Percentiles rank a stretch among this genome's conserved stretches.
These are phyloP conservation scores for Mystacides longicornis DNA, from an alignment of 2,888 invertebrate species.

Conservation along the genomic window DNA sequence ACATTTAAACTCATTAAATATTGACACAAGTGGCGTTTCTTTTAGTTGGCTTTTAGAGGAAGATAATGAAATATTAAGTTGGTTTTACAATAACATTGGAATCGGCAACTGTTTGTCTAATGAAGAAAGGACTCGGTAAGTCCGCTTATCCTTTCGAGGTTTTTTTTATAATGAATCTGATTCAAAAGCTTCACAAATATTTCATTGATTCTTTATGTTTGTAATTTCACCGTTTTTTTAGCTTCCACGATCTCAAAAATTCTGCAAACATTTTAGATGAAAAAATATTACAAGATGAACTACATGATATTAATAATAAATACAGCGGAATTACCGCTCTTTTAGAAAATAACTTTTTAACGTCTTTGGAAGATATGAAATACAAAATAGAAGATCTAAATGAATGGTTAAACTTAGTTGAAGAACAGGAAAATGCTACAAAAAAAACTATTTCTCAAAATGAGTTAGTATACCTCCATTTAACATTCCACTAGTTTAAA, in stretches of 20 bases:
- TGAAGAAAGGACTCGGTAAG: slow-evolving; percentile 12
- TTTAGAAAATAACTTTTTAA: neutral
- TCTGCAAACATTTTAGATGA: slow-evolving; percentile 8
- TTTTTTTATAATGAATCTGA: neutral
- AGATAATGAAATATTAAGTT: slow-evolving; percentile 18
- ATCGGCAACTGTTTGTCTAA: slow-evolving; percentile 11
- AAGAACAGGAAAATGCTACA: slow-evolving; percentile 5
- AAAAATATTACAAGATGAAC: slow-evolving; percentile 1
- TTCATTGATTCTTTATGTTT: neutral
- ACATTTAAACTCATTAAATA: slow-evolving; percentile 12
- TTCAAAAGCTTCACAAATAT: neutral
- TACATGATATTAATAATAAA: slow-evolving; percentile 6
- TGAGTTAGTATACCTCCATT: slow-evolving; percentile 1
- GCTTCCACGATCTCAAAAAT: slow-evolving; percentile 11
- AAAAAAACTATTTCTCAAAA: neutral
- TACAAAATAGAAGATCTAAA: slow-evolving; percentile 6
- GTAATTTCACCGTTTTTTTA: neutral
- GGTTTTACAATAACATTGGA: slow-evolving; percentile 16
- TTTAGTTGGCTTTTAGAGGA: slow-evolving; percentile 17
- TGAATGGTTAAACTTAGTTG: slow-evolving; percentile 7
- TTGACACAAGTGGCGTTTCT: slow-evolving; percentile 12
- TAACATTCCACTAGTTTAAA: neutral
- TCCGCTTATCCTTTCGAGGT: neutral
- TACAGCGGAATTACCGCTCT: slow-evolving; percentile 10
- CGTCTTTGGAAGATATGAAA: neutral